Base-by-base conservation (phyloP, 2,797 vertebrate genomes). In the Peromyscus eremicus region DNA sequence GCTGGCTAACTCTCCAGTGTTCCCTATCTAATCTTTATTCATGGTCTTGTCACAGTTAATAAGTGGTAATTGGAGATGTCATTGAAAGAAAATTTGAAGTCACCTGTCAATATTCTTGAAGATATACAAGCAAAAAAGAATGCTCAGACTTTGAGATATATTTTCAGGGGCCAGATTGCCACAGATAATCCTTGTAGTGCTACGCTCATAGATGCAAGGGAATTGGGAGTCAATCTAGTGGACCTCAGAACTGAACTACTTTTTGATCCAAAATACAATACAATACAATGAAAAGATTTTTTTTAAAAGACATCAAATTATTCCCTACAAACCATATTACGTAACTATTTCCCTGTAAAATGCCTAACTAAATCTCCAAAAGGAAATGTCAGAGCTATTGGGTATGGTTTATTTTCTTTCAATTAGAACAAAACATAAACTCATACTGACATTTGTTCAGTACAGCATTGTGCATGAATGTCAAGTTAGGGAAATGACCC, bases 341-440 rank as follows among this genome's bases (percentile, higher is more conserved):
- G 70, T 82, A 55, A 66, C 13, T n/a, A 12, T 68, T 89, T 32
- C 46, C 32, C 49, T 95, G 68, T 92, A 70, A 94, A 92, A 91
- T 80, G 11, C 3, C 68, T 29, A 66, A 57, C 6, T 27, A 37
- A 93, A 76, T 87, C 37, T 13, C 17, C 25, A 2, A 62, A 0
- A 49, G n/a, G 21, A 94, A 93, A 94, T 60, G 32, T 43, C 57
- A 16, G 37, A 55, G 88, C 21, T 89, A 57, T 77, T 76, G 82
- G 10, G 14, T 21, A 52, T 14, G 84, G 40, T 8, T 91, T 37
- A 85, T 68, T 27, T 94, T 90, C 52, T 76, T 96, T 79, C 91
- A 17, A 73, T 68, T 68, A 90, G 66, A 84, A 96, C 25, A 79
- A 91, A 82, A 89, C 85, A 29, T 46, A 80, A 76, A 40, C 32